Evolutionary conservation across 2,113 vertebrate genomes (phyloP), one percentile per base, ranked within the genome.

Genomic region (Oplegnathus fasciatus): DNA sequence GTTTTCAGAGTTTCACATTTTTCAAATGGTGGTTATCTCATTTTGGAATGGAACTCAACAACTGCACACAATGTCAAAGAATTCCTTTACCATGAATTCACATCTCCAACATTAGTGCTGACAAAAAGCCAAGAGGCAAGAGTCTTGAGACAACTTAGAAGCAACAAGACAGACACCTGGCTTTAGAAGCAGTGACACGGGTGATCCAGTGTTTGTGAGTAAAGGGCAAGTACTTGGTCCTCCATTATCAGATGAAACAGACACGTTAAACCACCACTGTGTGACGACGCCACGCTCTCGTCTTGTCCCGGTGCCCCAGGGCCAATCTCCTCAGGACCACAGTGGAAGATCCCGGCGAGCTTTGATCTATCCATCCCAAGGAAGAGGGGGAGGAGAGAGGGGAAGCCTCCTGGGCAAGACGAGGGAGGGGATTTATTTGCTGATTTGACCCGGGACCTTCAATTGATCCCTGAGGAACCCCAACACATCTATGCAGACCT

Each of bases 201-300:
- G 61, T 60, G 32, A 64, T 74, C 42, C 66, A 55, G 69, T 52
- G 68, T 80, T 30, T 30, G 62, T 60, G 40, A 77, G 65, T 84
- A 69, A 79, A 77, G 64, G 69, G 42, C n/a, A 34, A 65, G 75
- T 55, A 55, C 46, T 66, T 66, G 10, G 40, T 66, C 24, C 48
- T 80, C 73, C 60, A 74, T 91, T 75, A 90, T 57, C 67, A 20
- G 46, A 46, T n/a, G 32, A 48, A 34, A 44, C 67, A 22, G 24
- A 32, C 15, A 1, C 26, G 13, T 91, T 83, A 92, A 80, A 98
- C 96, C 60, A 98, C 92, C 57, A 98, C 96, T 0, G 97, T 98
- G 94, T 98, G 97, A 13, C 96, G 96, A 1, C 97, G 95, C 96
- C 96, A 97, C 57, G 95, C 96, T 89, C 94, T 96, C 28, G 94